A percentile compares a stretch with the other conserved stretches of the same genome.
Conservation (phyloP, 2,113 vertebrate species). For the Ailurus styani region DNA sequence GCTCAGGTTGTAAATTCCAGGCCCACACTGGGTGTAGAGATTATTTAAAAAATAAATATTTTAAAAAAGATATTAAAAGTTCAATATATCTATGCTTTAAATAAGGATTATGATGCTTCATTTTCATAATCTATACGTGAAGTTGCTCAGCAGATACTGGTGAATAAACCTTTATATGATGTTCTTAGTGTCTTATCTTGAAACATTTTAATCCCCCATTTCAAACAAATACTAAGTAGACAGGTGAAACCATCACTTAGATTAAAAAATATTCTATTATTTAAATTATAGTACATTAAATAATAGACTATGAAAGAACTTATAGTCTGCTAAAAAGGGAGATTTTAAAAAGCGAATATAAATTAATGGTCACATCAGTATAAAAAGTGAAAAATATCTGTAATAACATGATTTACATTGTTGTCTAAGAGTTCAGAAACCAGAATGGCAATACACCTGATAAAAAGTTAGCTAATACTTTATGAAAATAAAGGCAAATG, state of each 20-base stretch:
- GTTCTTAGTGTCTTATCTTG: neutral
- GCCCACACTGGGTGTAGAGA: neutral
- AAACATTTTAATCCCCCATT: neutral
- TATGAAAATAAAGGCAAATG: slow-evolving; percentile 67
- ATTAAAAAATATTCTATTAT: neutral
- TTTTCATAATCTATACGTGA: neutral
- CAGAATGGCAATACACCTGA: slow-evolving; percentile 69
- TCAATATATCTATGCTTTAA: neutral
- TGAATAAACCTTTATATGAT: neutral
- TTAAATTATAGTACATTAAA: neutral
- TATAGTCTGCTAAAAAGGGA: neutral
- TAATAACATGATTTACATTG: slow-evolving; percentile 60
- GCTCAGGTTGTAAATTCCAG: neutral
- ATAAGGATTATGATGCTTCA: neutral
- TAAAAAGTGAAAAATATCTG: neutral
- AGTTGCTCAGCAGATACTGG: neutral
- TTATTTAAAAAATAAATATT: neutral
- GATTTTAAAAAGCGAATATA: neutral
- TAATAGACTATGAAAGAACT: neutral
- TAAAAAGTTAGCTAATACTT: slow-evolving; percentile 72
- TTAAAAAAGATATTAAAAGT: slow-evolving; percentile 32
- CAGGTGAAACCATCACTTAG: neutral
- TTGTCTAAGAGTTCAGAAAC: slow-evolving; percentile 64
- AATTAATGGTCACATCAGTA: slow-evolving; percentile 22
- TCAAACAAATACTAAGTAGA: neutral